phyloP scores from a whole-genome alignment of 2,888 invertebrate species.

The Alentia gelatinosa region DNA sequence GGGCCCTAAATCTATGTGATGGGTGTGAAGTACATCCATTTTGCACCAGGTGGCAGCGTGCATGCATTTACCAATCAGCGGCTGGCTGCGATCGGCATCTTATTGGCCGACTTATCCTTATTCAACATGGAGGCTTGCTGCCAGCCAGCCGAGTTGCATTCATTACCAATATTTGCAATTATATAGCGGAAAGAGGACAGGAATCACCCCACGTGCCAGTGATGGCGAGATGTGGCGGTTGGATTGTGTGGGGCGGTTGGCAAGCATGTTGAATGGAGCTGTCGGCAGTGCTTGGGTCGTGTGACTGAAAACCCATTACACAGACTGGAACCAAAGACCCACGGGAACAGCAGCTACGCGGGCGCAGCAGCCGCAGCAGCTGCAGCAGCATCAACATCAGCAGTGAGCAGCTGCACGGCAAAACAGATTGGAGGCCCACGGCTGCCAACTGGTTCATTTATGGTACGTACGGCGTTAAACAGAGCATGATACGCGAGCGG shows the following conservation, averaged over 20 bases:
- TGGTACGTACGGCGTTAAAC: not conserved
- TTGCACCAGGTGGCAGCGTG: slow-evolving; percentile 31
- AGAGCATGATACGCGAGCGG: not conserved
- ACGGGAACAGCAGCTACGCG: not conserved
- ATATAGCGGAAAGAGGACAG: not conserved
- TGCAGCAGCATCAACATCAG: not conserved
- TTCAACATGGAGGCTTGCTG: slow-evolving; percentile 40
- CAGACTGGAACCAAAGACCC: slow-evolving; percentile 11
- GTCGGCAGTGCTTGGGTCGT: not conserved
- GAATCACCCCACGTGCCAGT: not conserved
- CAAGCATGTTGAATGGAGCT: not conserved
- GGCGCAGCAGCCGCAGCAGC: not conserved
- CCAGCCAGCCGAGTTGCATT: slow-evolving; percentile 32
- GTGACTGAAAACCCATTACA: slow-evolving; percentile 26
- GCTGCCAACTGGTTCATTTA: not conserved
- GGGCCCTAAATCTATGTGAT: no score
- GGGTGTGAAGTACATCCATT: not conserved
- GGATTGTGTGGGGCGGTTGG: not conserved
- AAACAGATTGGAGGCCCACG: not conserved
- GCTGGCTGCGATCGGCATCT: not conserved
- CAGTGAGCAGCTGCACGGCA: slow-evolving; percentile 11
- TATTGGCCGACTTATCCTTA: slow-evolving; percentile 48
- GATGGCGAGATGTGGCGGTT: not conserved
- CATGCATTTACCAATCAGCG: slow-evolving; percentile 50
- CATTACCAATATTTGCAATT: slow-evolving; percentile 12